Evolutionary conservation across 2,113 vertebrate genomes (phyloP).

Genomic region (Cygnus atratus): DNA sequence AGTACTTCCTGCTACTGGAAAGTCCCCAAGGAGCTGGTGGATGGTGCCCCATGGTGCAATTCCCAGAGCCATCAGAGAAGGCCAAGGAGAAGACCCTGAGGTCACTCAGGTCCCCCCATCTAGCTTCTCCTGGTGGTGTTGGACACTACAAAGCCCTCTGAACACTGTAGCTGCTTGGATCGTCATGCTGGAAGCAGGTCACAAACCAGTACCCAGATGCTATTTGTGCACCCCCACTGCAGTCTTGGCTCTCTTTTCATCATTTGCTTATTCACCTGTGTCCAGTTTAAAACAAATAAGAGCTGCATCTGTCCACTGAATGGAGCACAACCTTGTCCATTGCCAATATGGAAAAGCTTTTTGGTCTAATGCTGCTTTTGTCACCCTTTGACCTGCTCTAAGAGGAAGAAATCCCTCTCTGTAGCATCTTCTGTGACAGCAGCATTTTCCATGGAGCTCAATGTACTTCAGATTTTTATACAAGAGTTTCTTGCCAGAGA

Average conservation of each 20-base stretch:
- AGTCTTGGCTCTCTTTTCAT: not conserved
- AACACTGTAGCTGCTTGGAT: not conserved
- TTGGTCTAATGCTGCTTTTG: not conserved
- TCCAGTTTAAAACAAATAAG: not conserved
- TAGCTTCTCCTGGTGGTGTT: not conserved
- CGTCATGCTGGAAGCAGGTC: not conserved
- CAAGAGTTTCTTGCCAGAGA: not conserved
- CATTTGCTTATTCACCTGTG: not conserved
- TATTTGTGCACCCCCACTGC: not conserved
- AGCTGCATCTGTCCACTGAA: not conserved
- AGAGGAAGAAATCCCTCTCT: not conserved
- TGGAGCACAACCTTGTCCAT: rapidly evolving
- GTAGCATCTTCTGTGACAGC: not conserved
- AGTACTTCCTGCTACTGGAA: not conserved
- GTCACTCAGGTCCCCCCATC: not conserved
- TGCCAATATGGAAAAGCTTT: not conserved
- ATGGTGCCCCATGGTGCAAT: rapidly evolving
- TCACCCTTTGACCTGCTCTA: not conserved
- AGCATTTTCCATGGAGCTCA: not conserved
- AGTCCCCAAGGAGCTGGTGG: not conserved
- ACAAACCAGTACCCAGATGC: not conserved
- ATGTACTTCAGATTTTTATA: not conserved
- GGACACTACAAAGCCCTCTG: not conserved
- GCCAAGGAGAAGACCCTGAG: rapidly evolving
- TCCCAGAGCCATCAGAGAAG: not conserved